Conservation (phyloP, 2,888 invertebrate species). For the Belgica antarctica region DNA sequence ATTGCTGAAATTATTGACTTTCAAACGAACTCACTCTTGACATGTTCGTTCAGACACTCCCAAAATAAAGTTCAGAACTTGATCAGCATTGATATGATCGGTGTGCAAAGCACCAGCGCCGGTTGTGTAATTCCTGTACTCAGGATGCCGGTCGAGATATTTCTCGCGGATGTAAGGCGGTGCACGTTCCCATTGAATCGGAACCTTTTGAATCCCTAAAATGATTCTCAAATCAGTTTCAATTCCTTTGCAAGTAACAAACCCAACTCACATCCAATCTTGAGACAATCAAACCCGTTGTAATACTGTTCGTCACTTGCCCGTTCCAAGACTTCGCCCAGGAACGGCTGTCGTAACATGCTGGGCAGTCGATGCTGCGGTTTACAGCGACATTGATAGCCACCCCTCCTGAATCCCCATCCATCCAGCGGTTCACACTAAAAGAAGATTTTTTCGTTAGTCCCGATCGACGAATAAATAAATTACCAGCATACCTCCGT, state of each 20-base stretch:
- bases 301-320: slow-evolving; percentile 92
- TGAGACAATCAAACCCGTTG: slow-evolving; percentile 84
- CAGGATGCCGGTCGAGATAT: slow-evolving; percentile 70
- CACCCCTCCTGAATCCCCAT: slow-evolving; percentile 93
- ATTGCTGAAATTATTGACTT: slow-evolving; percentile 32
- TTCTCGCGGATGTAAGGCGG: slow-evolving; percentile 68
- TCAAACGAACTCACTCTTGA: slow-evolving; percentile 51
- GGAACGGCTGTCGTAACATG: slow-evolving; percentile 82
- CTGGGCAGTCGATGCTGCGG: slow-evolving; percentile 86
- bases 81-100: slow-evolving; percentile 71
- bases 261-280: slow-evolving; percentile 83
- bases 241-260: slow-evolving; percentile 38
- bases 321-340: slow-evolving; percentile 90
- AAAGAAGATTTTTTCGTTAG: slow-evolving; percentile 47
- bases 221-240: slow-evolving; percentile 27
- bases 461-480: slow-evolving; percentile 36
- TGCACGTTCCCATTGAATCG: slow-evolving; percentile 78
- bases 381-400: slow-evolving; percentile 89
- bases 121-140: slow-evolving; percentile 68
- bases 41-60: slow-evolving; percentile 63
- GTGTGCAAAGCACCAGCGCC: slow-evolving; percentile 67
- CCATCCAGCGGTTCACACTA: slow-evolving; percentile 95
- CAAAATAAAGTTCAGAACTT: slow-evolving; percentile 72
- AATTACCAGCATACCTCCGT: slow-evolving; percentile 65
- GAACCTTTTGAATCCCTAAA: slow-evolving; percentile 80